Evolutionary conservation across 2,888 invertebrate genomes (phyloP).

Genomic region (Autographa pulchrina): DNA sequence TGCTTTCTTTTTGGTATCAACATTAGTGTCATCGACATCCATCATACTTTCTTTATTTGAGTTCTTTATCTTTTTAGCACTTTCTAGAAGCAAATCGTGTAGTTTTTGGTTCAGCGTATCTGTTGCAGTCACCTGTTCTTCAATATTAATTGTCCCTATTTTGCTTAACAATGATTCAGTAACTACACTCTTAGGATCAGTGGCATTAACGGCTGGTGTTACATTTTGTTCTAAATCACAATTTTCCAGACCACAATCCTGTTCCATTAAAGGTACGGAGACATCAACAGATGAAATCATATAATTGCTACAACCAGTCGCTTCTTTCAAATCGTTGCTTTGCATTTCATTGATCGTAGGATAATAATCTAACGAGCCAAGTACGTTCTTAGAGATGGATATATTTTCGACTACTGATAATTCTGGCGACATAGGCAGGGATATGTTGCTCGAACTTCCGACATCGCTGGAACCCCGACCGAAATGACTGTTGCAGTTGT

Average conservation of each 20-base stretch:
- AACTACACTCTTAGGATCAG: slow-evolving; percentile 42
- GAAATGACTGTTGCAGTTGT: slow-evolving; percentile 13
- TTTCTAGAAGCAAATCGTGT: slow-evolving; percentile 77
- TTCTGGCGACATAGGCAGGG: slow-evolving; percentile 81
- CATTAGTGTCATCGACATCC: slow-evolving; percentile 54
- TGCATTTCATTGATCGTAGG: slow-evolving; percentile 70
- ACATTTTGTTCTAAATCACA: slow-evolving; percentile 39
- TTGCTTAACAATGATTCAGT: slow-evolving; percentile 73
- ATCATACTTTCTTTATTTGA: slow-evolving; percentile 48
- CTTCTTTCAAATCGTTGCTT: slow-evolving; percentile 48
- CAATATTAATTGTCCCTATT: slow-evolving; percentile 67
- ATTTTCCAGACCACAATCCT: slow-evolving; percentile 69
- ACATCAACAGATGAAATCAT: slow-evolving; percentile 72
- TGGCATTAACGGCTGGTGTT: slow-evolving; percentile 41
- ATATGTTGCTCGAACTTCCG: slow-evolving; percentile 76
- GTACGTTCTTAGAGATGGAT: slow-evolving; percentile 72
- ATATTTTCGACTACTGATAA: slow-evolving; percentile 83
- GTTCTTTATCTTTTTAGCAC: slow-evolving; percentile 74
- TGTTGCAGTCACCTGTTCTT: slow-evolving; percentile 67
- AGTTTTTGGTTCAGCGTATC: slow-evolving; percentile 77
- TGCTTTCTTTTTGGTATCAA: slow-evolving; percentile 51
- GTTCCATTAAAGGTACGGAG: slow-evolving; percentile 78
- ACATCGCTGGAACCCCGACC: slow-evolving; percentile 42
- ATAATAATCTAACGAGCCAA: slow-evolving; percentile 56
- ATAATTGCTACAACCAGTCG: slow-evolving; percentile 64